These are phyloP conservation scores for Lycaon pictus DNA, from an alignment of 2,113 vertebrate genomes.

Conservation along the genomic window DNA sequence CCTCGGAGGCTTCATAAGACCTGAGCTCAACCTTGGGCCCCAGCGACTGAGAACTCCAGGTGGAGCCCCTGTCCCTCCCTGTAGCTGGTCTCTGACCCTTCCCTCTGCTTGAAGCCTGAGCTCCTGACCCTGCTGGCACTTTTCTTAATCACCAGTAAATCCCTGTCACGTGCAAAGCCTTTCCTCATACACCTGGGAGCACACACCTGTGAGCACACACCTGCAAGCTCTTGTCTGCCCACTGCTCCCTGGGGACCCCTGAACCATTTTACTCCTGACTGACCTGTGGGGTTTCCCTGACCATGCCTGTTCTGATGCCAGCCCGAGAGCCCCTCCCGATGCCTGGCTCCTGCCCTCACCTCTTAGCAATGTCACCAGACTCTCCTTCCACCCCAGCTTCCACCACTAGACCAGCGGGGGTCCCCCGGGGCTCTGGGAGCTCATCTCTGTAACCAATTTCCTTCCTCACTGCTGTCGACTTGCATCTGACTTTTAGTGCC, in stretches of 20 bases:
- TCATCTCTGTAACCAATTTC: background rate
- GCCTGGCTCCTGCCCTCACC: background rate
- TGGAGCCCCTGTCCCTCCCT: background rate
- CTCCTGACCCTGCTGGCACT: background rate
- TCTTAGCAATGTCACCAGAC: background rate
- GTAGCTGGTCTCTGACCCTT: background rate
- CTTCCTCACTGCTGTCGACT: background rate
- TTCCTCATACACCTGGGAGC: rapidly evolving
- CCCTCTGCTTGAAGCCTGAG: background rate
- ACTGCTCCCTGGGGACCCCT: background rate
- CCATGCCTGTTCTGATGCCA: rapidly evolving
- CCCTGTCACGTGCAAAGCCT: background rate
- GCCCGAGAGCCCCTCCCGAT: background rate
- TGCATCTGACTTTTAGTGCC: background rate
- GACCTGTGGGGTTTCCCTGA: background rate
- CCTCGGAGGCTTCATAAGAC: rapidly evolving
- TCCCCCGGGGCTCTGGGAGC: background rate
- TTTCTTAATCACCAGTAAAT: rapidly evolving
- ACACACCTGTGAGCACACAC: background rate
- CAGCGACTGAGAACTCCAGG: background rate
- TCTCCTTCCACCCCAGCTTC: rapidly evolving
- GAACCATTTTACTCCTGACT: rapidly evolving
- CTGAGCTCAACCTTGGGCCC: background rate
- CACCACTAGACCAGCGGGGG: rapidly evolving
- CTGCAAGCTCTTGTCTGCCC: rapidly evolving